Base-by-base conservation (phyloP, 2,888 invertebrate genomes). In the Nemurella pictetii region DNA sequence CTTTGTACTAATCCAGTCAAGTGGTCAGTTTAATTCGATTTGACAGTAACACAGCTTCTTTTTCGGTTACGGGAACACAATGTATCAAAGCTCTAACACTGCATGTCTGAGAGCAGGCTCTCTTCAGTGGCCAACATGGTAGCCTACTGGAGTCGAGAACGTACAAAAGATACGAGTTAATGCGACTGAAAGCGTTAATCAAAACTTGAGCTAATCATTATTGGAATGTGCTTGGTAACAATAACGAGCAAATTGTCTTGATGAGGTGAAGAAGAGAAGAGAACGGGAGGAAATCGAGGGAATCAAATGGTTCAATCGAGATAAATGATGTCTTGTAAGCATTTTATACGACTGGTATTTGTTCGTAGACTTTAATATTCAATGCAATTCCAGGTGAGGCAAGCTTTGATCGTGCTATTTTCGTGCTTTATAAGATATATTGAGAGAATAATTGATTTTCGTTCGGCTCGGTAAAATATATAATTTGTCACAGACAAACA, bases 1-100 rank as follows among this genome's bases (percentile, higher is more conserved):
- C 55, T 29, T 78, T 78, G 78, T 78, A 28, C 28, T 78, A 78
- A 78, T n/a, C n/a, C 78, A 78, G 28, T 29, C 78, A 78, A 27
- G 78, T 78, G 78, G 78, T 30, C 30, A 28, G 28, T 28, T 30
- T 78, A 78, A 78, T 78, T 78, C 78, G 78, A 28, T 30, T n/a
- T 30, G 78, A 78, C 78, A 30, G 78, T 27, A 26, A 75, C 28
- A 27, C 75, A 28, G 75, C 75, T 75, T 9, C 75, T 75, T 35
- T 55, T 55, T 55, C 55, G 55, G 12, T 12, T 20, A 55, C 55
- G 55, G 55, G 20, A 55, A 15, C 55, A 55, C 55, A 55, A 55
- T 55, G 55, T 20, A 55, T 20, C 15, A 55, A n/a, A n/a, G n/a
- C n/a, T n/a, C n/a, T n/a, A n/a, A n/a, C n/a, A n/a, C n/a, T n/a